Evolutionary conservation across 1,140 invertebrate species (phyloP).

Genomic region (Chelonus insularis): DNA sequence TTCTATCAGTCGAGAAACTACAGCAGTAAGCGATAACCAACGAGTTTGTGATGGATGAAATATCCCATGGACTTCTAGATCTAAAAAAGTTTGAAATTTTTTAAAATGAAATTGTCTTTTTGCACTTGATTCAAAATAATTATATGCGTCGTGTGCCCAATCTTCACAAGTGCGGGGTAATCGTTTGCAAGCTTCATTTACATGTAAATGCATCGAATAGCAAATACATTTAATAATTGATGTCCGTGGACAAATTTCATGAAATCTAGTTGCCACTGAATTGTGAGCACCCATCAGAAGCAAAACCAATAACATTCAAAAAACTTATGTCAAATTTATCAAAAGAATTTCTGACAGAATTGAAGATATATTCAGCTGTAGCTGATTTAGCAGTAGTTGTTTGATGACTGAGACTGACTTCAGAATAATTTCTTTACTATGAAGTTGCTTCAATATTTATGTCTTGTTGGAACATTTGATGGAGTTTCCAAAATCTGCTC

Average conservation of each 20-base stretch:
- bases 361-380: conserved; percentile 40
- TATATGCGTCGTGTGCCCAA: conserved; percentile 40
- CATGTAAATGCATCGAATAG: conserved; percentile 48
- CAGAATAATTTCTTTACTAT: conserved; percentile 22
- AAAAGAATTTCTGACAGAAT: conserved; percentile 35
- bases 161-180: conserved; percentile 44
- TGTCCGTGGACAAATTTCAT: conserved; percentile 38
- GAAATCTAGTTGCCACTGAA: conserved; percentile 41
- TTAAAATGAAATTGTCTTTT: conserved; percentile 40
- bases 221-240: conserved; percentile 50
- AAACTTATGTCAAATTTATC: conserved; percentile 37
- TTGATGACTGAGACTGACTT: too few relatives aligned
- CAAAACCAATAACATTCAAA: conserved; percentile 49
- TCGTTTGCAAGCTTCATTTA: conserved; percentile 42
- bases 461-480: conserved; percentile 38
- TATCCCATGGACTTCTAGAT: conserved; percentile 27
- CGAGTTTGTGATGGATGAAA: conserved; percentile 27
- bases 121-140: conserved; percentile 42
- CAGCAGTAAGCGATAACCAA: conserved; percentile 24
- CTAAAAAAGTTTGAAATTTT: conserved; percentile 30
- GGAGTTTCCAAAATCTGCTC: conserved; percentile 43
- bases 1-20: conserved; percentile 25
- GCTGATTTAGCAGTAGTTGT: too few relatives aligned
- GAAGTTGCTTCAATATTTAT: too few relatives aligned
- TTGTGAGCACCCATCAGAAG: conserved; percentile 49